Percentiles rank a stretch among this genome's conserved stretches.
These are phyloP conservation scores for Nebria salina DNA, from an alignment of 2,888 invertebrate genomes.

Conservation along the genomic window DNA sequence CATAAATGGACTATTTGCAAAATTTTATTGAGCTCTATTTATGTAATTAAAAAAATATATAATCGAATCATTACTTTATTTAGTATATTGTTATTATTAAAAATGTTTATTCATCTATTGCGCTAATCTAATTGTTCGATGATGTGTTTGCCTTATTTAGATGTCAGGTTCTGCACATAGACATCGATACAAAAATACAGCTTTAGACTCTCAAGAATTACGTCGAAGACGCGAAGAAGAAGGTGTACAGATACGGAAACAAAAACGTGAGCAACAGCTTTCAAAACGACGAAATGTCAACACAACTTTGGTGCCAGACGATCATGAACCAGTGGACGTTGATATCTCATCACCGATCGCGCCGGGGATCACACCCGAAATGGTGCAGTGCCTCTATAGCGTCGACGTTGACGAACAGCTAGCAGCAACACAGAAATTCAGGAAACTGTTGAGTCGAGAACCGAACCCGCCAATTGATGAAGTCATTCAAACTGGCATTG, in stretches of 20 bases:
- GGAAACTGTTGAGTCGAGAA: conserved; percentile 92
- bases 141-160: conserved; percentile 59
- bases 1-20: background rate
- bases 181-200: conserved; percentile 94
- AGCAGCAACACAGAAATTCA: conserved; percentile 89
- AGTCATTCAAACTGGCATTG: conserved; percentile 93
- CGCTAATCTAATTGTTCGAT: background rate
- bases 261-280: conserved; percentile 93
- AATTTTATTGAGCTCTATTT: background rate
- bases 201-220: conserved; percentile 90
- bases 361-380: conserved; percentile 76
- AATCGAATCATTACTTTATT: too few species aligned
- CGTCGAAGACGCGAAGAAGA: conserved; percentile 94
- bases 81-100: too few species aligned
- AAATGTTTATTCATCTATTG: too few species aligned
- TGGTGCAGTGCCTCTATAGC: conserved; percentile 87
- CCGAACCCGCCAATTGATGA: conserved; percentile 98
- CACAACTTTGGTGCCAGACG: conserved; percentile 58
- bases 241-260: conserved; percentile 94
- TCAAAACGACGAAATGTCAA: conserved; percentile 91
- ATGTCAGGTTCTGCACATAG: conserved; percentile 87
- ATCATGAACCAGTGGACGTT: conserved; percentile 59
- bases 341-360: conserved; percentile 61
- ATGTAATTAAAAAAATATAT: background rate
- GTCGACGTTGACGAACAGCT: conserved; percentile 81